Conservation (phyloP, 30 jellyfish, hydroid and myxozoan species). For the Cassiopea xamachana region DNA sequence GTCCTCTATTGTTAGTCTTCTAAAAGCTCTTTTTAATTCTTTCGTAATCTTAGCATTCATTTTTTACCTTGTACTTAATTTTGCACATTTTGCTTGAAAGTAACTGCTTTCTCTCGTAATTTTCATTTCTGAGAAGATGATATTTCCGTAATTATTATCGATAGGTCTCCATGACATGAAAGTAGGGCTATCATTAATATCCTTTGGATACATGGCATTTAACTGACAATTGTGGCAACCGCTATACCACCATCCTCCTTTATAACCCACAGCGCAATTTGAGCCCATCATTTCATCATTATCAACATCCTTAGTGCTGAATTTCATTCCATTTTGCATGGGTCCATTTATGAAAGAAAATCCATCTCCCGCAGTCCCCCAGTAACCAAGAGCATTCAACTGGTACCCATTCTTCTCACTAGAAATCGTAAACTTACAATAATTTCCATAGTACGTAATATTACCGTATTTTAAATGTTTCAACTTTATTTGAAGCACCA, state of each 20-base stretch:
- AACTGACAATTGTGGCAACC: background rate
- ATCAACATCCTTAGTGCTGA: conserved; percentile 5
- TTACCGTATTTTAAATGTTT: conserved; percentile 12
- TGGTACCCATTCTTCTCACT: conserved; percentile 30
- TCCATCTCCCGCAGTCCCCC: conserved; percentile 36
- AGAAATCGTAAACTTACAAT: conserved; percentile 16
- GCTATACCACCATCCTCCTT: conserved; percentile 39
- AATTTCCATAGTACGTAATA: conserved; percentile 16
- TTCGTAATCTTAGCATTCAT: too few relatives aligned
- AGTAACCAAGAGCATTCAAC: background rate
- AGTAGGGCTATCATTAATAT: background rate
- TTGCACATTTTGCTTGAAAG: background rate
- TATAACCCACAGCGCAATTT: background rate
- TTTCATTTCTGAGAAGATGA: conserved; percentile 39
- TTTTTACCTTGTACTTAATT: background rate
- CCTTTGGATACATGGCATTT: background rate
- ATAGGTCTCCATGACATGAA: conserved; percentile 20
- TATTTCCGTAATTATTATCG: conserved; percentile 9
- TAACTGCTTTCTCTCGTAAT: background rate
- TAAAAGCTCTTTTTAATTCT: too few relatives aligned
- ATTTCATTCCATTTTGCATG: background rate
- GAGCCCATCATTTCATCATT: background rate
- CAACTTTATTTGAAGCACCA: conserved; percentile 12
- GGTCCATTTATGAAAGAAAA: background rate
- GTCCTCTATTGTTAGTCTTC: too few relatives aligned